phyloP scores from a whole-genome alignment of 2,888 invertebrate genomes.

The Rhopalosiphum nymphaeae region DNA sequence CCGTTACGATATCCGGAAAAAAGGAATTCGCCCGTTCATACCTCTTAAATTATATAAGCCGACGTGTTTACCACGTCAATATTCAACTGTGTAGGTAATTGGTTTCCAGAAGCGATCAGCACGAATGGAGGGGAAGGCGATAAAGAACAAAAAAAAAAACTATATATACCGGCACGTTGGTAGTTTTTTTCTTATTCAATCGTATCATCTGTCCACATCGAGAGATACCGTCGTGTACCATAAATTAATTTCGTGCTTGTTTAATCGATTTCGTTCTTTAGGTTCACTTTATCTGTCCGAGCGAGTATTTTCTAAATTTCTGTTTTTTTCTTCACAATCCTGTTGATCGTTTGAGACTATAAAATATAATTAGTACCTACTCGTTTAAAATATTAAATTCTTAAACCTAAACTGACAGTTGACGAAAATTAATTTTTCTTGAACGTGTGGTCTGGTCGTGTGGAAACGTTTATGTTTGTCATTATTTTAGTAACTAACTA shows the following conservation, averaged over 20 bases:
- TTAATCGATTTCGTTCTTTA: conserved; percentile 7
- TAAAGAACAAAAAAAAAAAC: conserved; percentile 31
- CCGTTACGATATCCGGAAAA: conserved; percentile 25
- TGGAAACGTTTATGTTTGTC: neutral
- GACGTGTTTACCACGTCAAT: conserved; percentile 28
- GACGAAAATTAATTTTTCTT: neutral
- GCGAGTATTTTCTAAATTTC: neutral
- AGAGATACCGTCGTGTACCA: neutral
- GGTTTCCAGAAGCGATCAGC: neutral
- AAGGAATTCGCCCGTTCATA: neutral
- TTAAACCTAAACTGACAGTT: neutral
- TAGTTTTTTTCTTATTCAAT: conserved; percentile 11
- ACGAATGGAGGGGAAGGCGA: neutral
- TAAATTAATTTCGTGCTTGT: conserved; percentile 36
- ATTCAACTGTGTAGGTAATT: conserved; percentile 29
- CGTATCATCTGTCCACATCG: conserved; percentile 9
- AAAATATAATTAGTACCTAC: neutral
- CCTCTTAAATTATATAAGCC: conserved; percentile 37
- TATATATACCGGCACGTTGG: neutral
- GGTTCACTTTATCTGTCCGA: conserved; percentile 19
- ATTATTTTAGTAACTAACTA: neutral
- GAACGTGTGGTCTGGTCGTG: neutral
- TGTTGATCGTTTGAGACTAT: conserved; percentile 11
- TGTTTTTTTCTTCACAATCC: neutral
- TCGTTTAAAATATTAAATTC: neutral